Evolutionary conservation across 2,797 vertebrate genomes (phyloP).

Genomic region (Pseudomugil tenellus): DNA sequence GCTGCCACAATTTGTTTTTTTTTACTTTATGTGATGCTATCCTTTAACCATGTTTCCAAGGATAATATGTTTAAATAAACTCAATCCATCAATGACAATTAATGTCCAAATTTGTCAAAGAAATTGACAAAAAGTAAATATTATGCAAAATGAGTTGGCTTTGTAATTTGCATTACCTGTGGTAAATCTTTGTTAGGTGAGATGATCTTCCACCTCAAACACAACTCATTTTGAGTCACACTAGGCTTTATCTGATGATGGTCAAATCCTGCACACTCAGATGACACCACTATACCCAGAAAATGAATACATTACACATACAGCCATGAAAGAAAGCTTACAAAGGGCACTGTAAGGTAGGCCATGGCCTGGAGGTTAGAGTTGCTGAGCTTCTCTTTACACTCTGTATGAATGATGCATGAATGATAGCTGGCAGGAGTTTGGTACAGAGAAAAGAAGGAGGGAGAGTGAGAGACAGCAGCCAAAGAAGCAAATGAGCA

Average conservation of each 20-base stretch:
- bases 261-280: slow-evolving; percentile 21
- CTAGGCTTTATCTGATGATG: slow-evolving; percentile 13
- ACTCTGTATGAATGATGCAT: slow-evolving; percentile 77
- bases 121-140: neutral
- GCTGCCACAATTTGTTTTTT: neutral
- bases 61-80: neutral
- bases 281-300: slow-evolving; percentile 26
- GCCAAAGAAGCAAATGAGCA: slow-evolving; percentile 72
- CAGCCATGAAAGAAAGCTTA: slow-evolving; percentile 53
- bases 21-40: neutral
- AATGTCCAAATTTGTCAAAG: neutral
- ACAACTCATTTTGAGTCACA: slow-evolving; percentile 8
- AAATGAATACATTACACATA: slow-evolving; percentile 51
- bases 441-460: slow-evolving; percentile 25
- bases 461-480: slow-evolving; percentile 51
- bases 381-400: slow-evolving; percentile 66
- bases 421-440: slow-evolving; percentile 39
- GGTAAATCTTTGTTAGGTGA: slow-evolving; percentile 10
- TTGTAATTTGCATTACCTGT: slow-evolving; percentile 27
- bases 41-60: neutral
- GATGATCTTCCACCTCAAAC: neutral
- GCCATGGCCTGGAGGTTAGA: slow-evolving; percentile 64
- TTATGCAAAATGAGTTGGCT: slow-evolving; percentile 18
- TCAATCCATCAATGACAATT: neutral
- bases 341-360: slow-evolving; percentile 51